Percentiles rank a stretch among this genome's conserved stretches.
phyloP scores from a whole-genome alignment of 2,888 invertebrate species.

The Fragum sueziense region DNA sequence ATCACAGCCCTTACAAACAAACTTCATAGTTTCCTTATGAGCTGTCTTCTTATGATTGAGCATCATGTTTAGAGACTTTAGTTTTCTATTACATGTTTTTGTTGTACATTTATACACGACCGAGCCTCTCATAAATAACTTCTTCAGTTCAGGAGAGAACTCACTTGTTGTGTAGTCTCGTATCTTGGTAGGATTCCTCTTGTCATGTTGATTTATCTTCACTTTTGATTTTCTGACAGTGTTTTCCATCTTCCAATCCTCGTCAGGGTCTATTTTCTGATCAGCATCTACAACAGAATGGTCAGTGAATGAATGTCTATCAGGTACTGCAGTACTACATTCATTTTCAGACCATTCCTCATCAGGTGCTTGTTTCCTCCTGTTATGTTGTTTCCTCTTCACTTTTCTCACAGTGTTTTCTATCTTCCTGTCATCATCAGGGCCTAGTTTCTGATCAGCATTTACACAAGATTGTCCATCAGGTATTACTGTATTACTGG shows the following conservation, averaged over 20 bases:
- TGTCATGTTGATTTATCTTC: background rate
- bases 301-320: background rate
- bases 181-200: background rate
- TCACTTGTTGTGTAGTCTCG: background rate
- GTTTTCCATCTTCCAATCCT: background rate
- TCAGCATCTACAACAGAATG: background rate
- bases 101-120: slow-evolving; percentile 5
- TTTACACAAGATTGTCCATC: too few relatives aligned
- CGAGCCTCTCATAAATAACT: background rate
- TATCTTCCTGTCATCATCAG: too few relatives aligned
- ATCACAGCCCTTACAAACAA: slow-evolving; percentile 10
- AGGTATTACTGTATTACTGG: too few relatives aligned
- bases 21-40: slow-evolving; percentile 19
- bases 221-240: background rate
- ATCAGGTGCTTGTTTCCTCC: background rate
- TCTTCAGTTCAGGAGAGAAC: background rate
- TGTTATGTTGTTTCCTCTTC: background rate
- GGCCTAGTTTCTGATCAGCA: too few relatives aligned
- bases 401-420: too few relatives aligned
- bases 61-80: background rate
- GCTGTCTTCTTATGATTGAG: slow-evolving; percentile 1
- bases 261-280: background rate
- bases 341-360: background rate
- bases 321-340: too few relatives aligned
- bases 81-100: background rate